Base-by-base conservation (phyloP, 2,797 vertebrate species). In the Malurus splendens region DNA sequence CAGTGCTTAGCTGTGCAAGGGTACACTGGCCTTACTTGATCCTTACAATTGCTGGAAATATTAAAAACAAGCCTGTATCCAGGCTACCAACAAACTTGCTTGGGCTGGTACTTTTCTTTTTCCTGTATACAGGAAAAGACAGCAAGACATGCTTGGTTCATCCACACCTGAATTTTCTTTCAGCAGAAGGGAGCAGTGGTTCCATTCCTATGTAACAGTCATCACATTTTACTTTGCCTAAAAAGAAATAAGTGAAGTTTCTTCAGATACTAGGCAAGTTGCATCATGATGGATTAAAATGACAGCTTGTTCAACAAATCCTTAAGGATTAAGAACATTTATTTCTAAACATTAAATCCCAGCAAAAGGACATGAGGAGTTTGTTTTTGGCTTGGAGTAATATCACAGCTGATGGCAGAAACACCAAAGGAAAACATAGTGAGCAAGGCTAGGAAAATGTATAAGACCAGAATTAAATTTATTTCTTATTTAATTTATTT, bases 291-390 rank as follows among this genome's bases (percentile, higher is more conserved):
- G 38, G 72, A 80, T 94, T 93, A 87, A 93, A 91, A 75, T 60
- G 68, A 74, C 90, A 91, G 62, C 65, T 88, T 78, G 60, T 93
- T 89, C 65, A 83, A 72, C 73, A 95, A 89, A 91, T 85, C 47
- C 68, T 82, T 72, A 84, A 66, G 68, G 79, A 93, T 95, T 91
- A 89, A 77, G 54, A 88, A 55, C 33, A 41, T 54, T 71, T 70
- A 88, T 77, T 75, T 91, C 68, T 74, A 84, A 79, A 60, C 47
- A 59, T 32, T 71, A 88, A 92, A 89, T 89, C 73, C 52, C 38
- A 85, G 32, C 27, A 79, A 89, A 91, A 86, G 14, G 14, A 60
- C 12, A 38, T 10, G 9, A 83, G 61, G 56, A 67, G 28, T 48
- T 88, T 89, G 27, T 0, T 73, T 83, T 62, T 51, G 36, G 4